Evolutionary conservation across 2,888 invertebrate species (phyloP).

Genomic region (Chymomyza procnemis): DNA sequence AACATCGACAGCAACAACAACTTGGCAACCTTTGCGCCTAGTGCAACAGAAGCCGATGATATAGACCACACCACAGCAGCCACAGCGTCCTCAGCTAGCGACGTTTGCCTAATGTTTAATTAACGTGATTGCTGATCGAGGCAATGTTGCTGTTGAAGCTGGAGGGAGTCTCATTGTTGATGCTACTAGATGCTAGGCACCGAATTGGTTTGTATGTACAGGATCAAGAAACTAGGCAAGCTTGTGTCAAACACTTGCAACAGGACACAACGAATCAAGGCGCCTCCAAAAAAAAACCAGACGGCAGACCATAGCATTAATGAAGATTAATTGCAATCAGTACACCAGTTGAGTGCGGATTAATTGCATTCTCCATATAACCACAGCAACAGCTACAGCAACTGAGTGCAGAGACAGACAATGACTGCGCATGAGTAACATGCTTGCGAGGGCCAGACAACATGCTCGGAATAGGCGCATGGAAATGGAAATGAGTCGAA

Average conservation of each 20-base stretch:
- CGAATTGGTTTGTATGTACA: slow-evolving; percentile 72
- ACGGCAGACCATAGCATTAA: slow-evolving; percentile 54
- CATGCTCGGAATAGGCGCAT: no score
- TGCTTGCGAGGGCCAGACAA: neutral
- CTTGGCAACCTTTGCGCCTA: slow-evolving; percentile 69
- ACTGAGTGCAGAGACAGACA: neutral
- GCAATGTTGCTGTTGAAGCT: slow-evolving; percentile 17
- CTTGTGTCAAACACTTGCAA: slow-evolving; percentile 66
- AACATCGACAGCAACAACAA: neutral
- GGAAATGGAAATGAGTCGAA: slow-evolving; percentile 48
- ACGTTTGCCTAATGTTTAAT: slow-evolving; percentile 73
- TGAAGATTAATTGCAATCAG: slow-evolving; percentile 79
- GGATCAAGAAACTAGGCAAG: slow-evolving; percentile 50
- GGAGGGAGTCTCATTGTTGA: slow-evolving; percentile 24
- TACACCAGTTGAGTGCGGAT: slow-evolving; percentile 75
- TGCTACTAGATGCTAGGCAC: slow-evolving; percentile 20
- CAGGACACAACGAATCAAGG: slow-evolving; percentile 47
- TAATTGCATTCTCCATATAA: slow-evolving; percentile 64
- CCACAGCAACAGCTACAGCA: neutral
- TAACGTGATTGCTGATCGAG: slow-evolving; percentile 73
- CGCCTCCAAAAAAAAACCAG: neutral
- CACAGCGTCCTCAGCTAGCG: slow-evolving; percentile 38
- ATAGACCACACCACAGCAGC: slow-evolving; percentile 68
- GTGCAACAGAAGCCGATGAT: slow-evolving; percentile 75
- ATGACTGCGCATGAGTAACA: neutral